Percentiles rank a stretch among this genome's conserved stretches.
Evolutionary conservation across 2,888 invertebrate genomes (phyloP).

Genomic region (Stenchaetothrips biformis): DNA sequence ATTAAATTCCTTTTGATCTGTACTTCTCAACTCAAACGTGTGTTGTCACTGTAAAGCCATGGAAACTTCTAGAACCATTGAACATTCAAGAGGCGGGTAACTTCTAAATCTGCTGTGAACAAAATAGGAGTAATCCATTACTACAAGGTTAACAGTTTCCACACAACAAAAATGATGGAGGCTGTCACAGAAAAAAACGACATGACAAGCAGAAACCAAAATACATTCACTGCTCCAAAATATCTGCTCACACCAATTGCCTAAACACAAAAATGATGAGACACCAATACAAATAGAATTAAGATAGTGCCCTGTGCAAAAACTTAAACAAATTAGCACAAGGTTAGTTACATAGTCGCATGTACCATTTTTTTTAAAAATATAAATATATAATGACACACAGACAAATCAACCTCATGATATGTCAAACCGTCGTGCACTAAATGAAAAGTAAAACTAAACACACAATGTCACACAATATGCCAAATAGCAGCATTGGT

Average conservation of each 20-base stretch:
- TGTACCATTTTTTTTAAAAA: not conserved
- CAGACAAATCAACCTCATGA: not conserved
- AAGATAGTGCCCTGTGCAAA: not conserved
- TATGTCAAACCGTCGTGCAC: conserved; percentile 10
- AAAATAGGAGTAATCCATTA: not conserved
- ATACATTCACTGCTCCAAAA: not conserved
- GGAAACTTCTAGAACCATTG: not conserved
- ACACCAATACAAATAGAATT: not conserved
- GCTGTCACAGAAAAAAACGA: not conserved
- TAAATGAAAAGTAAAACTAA: not conserved
- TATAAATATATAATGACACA: not conserved
- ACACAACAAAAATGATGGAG: not conserved
- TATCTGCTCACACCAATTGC: not conserved
- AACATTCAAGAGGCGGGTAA: not conserved
- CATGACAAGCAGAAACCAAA: not conserved
- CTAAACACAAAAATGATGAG: not conserved
- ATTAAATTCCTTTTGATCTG: too few relatives aligned
- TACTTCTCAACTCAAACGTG: not conserved
- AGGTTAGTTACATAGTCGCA: conserved; percentile 6
- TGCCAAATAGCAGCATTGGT: not conserved
- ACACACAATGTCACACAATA: not conserved
- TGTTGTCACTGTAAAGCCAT: not conserved
- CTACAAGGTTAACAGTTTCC: not conserved
- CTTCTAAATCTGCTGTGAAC: not conserved
- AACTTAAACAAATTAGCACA: not conserved